phyloP scores from a whole-genome alignment of 2,888 invertebrate genomes.

The Hirtodrosophila alboralis region DNA sequence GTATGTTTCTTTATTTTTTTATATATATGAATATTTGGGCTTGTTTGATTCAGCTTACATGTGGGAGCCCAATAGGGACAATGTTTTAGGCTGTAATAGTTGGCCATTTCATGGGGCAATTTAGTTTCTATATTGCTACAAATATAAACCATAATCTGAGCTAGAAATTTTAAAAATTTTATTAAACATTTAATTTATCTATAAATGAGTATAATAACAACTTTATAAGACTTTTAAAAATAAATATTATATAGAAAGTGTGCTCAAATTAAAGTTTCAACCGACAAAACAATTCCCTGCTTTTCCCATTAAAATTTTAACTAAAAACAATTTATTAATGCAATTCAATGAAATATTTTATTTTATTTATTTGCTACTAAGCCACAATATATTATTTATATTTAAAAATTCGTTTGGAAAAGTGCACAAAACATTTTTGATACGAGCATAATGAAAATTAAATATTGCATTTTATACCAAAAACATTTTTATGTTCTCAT shows the following conservation, averaged over 20 bases:
- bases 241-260: no score
- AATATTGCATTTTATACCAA: conserved; percentile 28
- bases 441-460: conserved; percentile 18
- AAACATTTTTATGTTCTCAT: conserved; percentile 30
- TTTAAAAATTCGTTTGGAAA: neutral
- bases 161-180: no score
- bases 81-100: conserved; percentile 3
- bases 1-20: conserved; percentile 12
- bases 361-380: neutral
- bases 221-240: no score
- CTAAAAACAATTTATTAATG: neutral
- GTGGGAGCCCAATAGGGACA: conserved; percentile 21
- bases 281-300: no score
- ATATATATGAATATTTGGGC: neutral
- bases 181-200: no score
- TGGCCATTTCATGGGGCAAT: neutral
- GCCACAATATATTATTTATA: neutral
- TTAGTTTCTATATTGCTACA: neutral
- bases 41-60: conserved; percentile 30
- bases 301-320: no score
- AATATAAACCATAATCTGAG: no score
- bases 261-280: no score
- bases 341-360: no score
- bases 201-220: no score
- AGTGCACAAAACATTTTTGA: conserved; percentile 6